Conservation (phyloP, 2,888 invertebrate genomes). For the Sialis fuliginosa region DNA sequence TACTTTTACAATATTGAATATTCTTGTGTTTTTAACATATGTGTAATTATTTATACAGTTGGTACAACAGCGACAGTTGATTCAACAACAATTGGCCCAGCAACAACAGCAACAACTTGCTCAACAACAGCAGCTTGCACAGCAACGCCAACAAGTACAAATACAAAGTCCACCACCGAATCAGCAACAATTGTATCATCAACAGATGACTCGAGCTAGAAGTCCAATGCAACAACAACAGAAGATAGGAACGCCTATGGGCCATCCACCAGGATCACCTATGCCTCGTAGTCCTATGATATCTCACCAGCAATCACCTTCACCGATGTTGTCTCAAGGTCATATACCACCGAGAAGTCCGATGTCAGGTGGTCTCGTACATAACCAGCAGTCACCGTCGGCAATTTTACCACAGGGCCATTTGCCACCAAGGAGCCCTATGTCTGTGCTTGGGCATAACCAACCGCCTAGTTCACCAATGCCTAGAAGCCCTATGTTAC, state of each 20-base stretch:
- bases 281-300: constrained; percentile 33
- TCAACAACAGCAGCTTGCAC: constrained; percentile 15
- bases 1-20: no score
- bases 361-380: constrained; percentile 15
- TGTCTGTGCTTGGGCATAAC: constrained; percentile 15
- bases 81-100: constrained; percentile 28
- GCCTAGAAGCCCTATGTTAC: constrained; percentile 36
- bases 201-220: constrained; percentile 18
- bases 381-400: constrained; percentile 22
- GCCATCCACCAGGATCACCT: constrained; percentile 32
- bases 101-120: constrained; percentile 25
- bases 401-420: constrained; percentile 11
- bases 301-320: constrained; percentile 20
- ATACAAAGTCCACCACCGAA: constrained; percentile 16
- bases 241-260: constrained; percentile 13
- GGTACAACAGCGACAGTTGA: constrained; percentile 26
- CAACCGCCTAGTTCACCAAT: constrained; percentile 38
- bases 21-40: no score
- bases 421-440: constrained; percentile 27
- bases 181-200: constrained; percentile 16
- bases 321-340: constrained; percentile 21
- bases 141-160: constrained; percentile 7
- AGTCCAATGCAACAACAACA: constrained; percentile 20
- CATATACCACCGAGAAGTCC: constrained; percentile 28
- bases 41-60: constrained; percentile 15